Percentiles rank a stretch among this genome's conserved stretches.
Evolutionary conservation across 2,797 vertebrate genomes (phyloP).

Genomic region (Sebastiscus albofasciatus): DNA sequence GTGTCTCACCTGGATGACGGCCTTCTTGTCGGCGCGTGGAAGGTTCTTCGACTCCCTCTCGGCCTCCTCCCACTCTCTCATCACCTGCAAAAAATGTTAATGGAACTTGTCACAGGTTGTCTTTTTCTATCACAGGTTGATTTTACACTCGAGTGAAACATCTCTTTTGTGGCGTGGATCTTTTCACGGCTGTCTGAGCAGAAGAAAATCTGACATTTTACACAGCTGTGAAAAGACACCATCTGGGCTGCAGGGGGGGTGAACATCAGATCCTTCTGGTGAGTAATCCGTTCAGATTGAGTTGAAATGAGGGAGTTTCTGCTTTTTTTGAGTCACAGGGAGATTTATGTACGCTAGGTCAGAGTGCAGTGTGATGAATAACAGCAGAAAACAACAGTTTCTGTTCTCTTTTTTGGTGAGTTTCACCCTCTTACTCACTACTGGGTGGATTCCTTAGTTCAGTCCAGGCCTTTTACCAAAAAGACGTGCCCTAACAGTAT

Average conservation of each 20-base stretch:
- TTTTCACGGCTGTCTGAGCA: background rate
- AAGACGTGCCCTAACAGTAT: background rate
- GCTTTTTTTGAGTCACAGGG: background rate
- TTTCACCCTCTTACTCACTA: conserved; percentile 11
- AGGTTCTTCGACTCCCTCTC: conserved; percentile 96
- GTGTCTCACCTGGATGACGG: conserved; percentile 92
- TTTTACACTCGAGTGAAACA: conserved; percentile 13
- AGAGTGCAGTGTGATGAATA: background rate
- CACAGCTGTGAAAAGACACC: background rate
- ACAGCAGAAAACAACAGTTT: background rate
- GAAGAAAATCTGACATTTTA: conserved; percentile 1
- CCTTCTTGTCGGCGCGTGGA: conserved; percentile 96
- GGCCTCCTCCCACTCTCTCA: conserved; percentile 99
- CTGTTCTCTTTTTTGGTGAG: background rate
- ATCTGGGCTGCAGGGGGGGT: background rate
- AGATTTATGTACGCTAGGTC: accelerated
- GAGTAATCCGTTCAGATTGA: background rate
- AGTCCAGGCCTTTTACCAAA: background rate
- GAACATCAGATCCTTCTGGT: background rate
- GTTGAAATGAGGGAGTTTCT: background rate
- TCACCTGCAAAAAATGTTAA: conserved; percentile 84
- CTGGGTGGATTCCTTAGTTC: background rate
- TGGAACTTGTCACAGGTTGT: background rate
- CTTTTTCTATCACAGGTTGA: background rate
- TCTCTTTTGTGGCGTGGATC: background rate